Base-by-base conservation (phyloP, 2,888 invertebrate species). In the Priocnemis perturbator region DNA sequence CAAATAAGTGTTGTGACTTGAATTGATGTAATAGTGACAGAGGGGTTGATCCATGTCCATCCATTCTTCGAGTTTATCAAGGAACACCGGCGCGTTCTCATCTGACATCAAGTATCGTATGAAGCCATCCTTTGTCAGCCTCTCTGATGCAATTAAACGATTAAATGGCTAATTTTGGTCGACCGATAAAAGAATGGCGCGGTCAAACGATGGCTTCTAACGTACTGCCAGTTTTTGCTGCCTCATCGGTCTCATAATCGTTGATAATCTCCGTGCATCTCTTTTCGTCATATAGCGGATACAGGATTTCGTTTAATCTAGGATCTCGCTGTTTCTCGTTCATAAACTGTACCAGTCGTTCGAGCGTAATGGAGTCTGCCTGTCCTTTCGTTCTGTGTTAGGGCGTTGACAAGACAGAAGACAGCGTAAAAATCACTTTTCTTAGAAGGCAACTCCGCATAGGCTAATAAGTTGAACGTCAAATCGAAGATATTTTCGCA, bases 41-140 rank as follows among this genome's bases (percentile, higher is more conserved):
- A 94, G 85, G 0, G 94, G 93, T 83, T 94, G 93, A 78, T 94
- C 93, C 94, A 94, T 93, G 79, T 94, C 93, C 89, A 89, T 90
- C 85, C 91, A 92, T 67, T 93, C 91, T 78, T 93, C 93, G 67
- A 93, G 86, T 67, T 93, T 90, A 79, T 94, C 93, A 69, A 94
- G 87, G 84, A 93, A 93, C 53, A 94, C 93, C 0, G 93, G 93
- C 0, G 94, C 92, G 81, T 94, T 94, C 82, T 94, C 94, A 85
- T 94, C 94, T 0, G 93, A 93, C 93, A 94, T 93, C 69, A 94
- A 89, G 83, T 93, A 94, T 15, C 92, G 91, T 76, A 93, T 91
- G 78, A 94, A 92, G 15, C 93, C 93, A 74, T 93, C 93, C 69
- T 92, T 91, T 57, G 91, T 91, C 67, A 93, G 78, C 64, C 85